Percentiles rank a stretch among this genome's conserved stretches.
These are phyloP conservation scores for Dugesia japonica DNA, from an alignment of 2,888 invertebrate genomes.

Conservation along the genomic window DNA sequence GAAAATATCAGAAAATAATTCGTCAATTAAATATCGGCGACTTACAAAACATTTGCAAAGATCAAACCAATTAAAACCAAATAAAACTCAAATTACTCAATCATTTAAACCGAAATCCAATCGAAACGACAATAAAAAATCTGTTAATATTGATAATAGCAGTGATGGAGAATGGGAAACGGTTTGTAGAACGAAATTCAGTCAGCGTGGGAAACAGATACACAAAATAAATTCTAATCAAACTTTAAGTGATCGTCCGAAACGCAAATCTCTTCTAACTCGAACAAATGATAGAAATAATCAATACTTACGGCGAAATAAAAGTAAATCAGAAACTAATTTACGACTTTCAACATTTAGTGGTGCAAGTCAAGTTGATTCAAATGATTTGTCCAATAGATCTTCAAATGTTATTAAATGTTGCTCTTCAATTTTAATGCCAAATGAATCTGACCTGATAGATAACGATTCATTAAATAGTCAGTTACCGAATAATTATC, in stretches of 20 bases:
- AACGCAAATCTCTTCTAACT: neutral
- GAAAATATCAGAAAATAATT: neutral
- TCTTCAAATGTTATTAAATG: neutral
- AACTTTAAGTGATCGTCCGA: neutral
- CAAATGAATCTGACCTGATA: neutral
- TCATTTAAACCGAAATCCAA: neutral
- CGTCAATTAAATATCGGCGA: neutral
- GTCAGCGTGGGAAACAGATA: neutral
- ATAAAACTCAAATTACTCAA: neutral
- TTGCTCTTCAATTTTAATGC: neutral
- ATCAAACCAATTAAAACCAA: neutral
- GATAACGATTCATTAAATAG: neutral
- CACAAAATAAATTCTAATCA: neutral
- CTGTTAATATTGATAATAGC: neutral
- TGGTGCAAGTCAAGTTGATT: neutral
- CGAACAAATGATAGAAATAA: neutral
- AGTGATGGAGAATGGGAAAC: slow-evolving; percentile 20
- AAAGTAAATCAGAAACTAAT: slow-evolving; percentile 4
- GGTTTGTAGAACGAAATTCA: neutral
- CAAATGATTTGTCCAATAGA: neutral
- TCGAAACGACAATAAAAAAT: neutral
- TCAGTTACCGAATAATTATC: neutral
- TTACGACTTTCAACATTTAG: neutral
- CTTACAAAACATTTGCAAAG: neutral
- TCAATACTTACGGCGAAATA: neutral